A percentile compares a stretch with the other conserved stretches of the same genome.
These are phyloP conservation scores for Bungarus multicinctus DNA, from an alignment of 2,113 vertebrate species.

Conservation along the genomic window DNA sequence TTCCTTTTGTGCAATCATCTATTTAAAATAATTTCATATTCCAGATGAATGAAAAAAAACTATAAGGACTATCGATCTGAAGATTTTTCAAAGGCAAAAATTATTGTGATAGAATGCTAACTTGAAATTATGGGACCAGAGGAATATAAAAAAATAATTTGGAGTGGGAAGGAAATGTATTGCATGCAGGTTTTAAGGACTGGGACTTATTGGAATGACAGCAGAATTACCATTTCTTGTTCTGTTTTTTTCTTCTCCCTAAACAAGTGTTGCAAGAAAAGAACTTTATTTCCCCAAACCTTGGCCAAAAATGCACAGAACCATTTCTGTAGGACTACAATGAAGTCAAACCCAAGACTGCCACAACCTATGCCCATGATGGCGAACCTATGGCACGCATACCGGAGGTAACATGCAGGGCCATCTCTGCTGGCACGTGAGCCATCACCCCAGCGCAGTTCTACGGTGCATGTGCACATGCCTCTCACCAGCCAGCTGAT, in stretches of 20 bases:
- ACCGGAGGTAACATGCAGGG: too few relatives aligned
- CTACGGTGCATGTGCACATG: too few relatives aligned
- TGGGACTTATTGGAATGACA: background rate
- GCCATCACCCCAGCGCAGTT: too few relatives aligned
- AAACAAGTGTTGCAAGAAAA: background rate
- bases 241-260: background rate
- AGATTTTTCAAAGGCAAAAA: background rate
- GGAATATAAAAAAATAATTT: background rate
- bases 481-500: too few relatives aligned
- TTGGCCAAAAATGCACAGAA: background rate
- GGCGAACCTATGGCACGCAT: too few relatives aligned
- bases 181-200: background rate
- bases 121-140: background rate
- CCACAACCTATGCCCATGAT: background rate
- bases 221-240: background rate
- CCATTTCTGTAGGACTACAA: background rate
- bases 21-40: background rate
- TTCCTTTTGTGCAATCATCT: background rate
- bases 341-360: background rate
- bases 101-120: background rate
- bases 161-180: background rate
- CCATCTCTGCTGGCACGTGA: too few relatives aligned
- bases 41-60: background rate
- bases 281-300: background rate
- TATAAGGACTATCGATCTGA: background rate